Evolutionary conservation across 2,888 invertebrate genomes (phyloP), one percentile per base, ranked within the genome.

Genomic region (Minunthozetes semirufus): DNA sequence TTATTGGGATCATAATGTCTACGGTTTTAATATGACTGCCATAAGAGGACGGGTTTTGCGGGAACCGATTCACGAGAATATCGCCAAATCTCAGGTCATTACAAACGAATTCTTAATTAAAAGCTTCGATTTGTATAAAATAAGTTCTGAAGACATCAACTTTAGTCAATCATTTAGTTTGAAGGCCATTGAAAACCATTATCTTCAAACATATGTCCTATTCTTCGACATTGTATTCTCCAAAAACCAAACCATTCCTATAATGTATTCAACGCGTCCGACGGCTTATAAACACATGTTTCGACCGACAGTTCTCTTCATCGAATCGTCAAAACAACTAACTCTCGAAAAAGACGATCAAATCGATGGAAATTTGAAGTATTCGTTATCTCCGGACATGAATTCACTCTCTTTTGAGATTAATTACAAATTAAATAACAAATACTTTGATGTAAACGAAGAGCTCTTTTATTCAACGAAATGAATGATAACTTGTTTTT

Each of bases 21-120:
- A 66, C 13, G 63, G 63, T 1, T 66, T 66, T 66, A 38, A 66
- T n/a, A 66, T 66, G 63, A 66, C 29, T 66, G 11, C 63, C 1
- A 11, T 66, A n/a, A 17, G 33, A 15, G 1, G 3, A 13, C 9
- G 33, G 4, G 63, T 66, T 19, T 3, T 66, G n/a, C n/a, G n/a
- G 9, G 63, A 66, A 33, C 63, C 63, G n/a, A 2, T 33, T 66
- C n/a, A 66, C 19, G 33, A 66, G 38, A 27, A 15, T 38, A n/a
- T 66, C 15, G 38, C 25, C 27, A 33, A 17, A 27, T 66, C 63
- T 17, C 63, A 66, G 38, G 19, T 66, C 38, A 27, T 66, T 11
- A 66, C 63, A 38, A 66, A 66, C 8, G 63, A 66, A 33, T 33
- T 4, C 11, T 19, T 33, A 5, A 15, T 66, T 5, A 66, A 19